Percentiles rank a stretch among this genome's conserved stretches.
phyloP scores from a whole-genome alignment of 2,888 invertebrate genomes.

The Biston stratarius region DNA sequence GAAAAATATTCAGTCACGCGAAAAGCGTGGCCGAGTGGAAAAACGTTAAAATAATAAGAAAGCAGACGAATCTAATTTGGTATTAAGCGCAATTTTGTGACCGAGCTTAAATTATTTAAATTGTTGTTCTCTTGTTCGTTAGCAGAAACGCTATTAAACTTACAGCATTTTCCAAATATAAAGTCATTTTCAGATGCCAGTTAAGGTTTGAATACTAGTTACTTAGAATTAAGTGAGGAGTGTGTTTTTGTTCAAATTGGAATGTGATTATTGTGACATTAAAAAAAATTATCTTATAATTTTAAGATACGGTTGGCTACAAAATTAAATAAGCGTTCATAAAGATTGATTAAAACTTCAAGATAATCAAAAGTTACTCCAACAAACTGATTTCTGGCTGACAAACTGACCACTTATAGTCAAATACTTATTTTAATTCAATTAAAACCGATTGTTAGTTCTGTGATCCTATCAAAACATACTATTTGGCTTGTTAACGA shows the following conservation, averaged over 20 bases:
- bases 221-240: no score
- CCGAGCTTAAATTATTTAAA: slow-evolving; percentile 16
- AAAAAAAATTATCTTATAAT: no score
- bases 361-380: background rate
- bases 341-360: background rate
- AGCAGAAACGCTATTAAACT: slow-evolving; percentile 38
- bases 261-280: no score
- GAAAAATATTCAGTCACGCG: slow-evolving; percentile 44
- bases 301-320: no score
- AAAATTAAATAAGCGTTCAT: background rate
- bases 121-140: slow-evolving; percentile 11
- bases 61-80: slow-evolving; percentile 41
- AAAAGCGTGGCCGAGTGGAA: slow-evolving; percentile 48
- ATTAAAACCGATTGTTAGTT: slow-evolving; percentile 18
- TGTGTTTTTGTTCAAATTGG: no score
- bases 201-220: no score
- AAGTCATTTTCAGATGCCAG: no score
- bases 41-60: slow-evolving; percentile 42
- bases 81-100: slow-evolving; percentile 41
- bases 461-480: slow-evolving; percentile 8
- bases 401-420: slow-evolving; percentile 12
- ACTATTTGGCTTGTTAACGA: slow-evolving; percentile 7
- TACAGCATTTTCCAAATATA: background rate
- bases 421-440: slow-evolving; percentile 1
- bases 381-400: background rate